Percentiles rank a stretch among this genome's conserved stretches.
These are phyloP conservation scores for Proterorhinus semilunaris DNA, from an alignment of 2,113 vertebrate genomes.

Conservation along the genomic window DNA sequence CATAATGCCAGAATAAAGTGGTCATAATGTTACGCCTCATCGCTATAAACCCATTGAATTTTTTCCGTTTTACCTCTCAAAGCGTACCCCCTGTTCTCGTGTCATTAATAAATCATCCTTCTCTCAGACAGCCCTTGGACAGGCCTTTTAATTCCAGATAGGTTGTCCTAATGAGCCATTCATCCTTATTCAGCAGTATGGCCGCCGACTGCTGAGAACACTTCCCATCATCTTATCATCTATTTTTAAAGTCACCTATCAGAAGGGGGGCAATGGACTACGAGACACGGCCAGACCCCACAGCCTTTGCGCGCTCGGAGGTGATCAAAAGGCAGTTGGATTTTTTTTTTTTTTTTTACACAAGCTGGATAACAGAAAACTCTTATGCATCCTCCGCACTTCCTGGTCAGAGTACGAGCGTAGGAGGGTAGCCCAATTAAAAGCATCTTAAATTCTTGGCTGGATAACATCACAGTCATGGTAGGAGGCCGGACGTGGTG, in stretches of 20 bases:
- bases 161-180: constrained; percentile 36
- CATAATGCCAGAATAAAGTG: background rate
- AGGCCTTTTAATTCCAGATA: constrained; percentile 27
- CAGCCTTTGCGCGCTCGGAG: background rate
- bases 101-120: constrained; percentile 19
- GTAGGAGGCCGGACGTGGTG: background rate
- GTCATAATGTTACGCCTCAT: no score
- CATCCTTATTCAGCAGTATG: constrained; percentile 20
- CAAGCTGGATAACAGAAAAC: background rate
- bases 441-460: background rate
- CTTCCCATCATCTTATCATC: constrained; percentile 26
- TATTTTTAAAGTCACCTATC: constrained; percentile 40
- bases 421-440: background rate
- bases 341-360: background rate
- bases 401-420: background rate
- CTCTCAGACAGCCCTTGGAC: constrained; percentile 6
- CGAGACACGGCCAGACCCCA: background rate
- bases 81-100: constrained; percentile 2
- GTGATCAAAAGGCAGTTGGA: background rate
- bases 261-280: background rate
- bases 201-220: constrained; percentile 11
- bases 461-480: background rate
- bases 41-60: background rate
- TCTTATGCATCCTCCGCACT: background rate
- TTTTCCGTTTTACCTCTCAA: background rate